Evolutionary conservation across 2,888 invertebrate species (phyloP), one percentile per base, ranked within the genome.

Genomic region (Caenorhabditis sp.): DNA sequence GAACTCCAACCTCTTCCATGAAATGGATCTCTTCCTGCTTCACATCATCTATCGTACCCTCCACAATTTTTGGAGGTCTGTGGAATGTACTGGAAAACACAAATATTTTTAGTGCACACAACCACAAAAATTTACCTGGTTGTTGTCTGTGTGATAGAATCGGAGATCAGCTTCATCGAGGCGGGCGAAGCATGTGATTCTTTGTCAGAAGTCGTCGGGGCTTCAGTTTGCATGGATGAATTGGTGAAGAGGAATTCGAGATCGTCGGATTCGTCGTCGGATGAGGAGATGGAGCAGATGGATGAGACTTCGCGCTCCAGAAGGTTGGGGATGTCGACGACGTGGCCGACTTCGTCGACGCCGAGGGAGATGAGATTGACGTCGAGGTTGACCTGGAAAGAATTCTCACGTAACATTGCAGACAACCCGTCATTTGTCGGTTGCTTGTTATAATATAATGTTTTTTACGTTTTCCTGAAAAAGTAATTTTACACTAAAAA

Each of bases 301-400:
- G 14, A 17, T 43, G 43, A 12, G 5, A 14, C 14, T 43, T 43
- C 43, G 17, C 43, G 43, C 3, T 43, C 43, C 5, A 43, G 5
- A 2, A 17, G 1, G 12, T 57, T 54, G 0, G 72, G 67, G 10
- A 68, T 26, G 21, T 78, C 75, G 3, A 78, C 63, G 0, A 72
- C 61, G 21, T 57, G 54, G 10, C 77, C 79, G 8, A 53, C 36
- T 59, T 80, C 79, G 56, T 80, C 73, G 17, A 77, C 75, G 25
- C 74, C 74, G 4, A 67, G 36, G 12, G 74, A 66, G 14, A 71
- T 71, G 49, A 43, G 43, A 43, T 43, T 10, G 43, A 43, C 43
- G 17, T 43, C 43, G 17, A 43, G 43, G 43, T 43, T 12, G 2
- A 43, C 43, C 43, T 43, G 14, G 17, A 43, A 43, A 43, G 17